Conservation (phyloP, 1,140 invertebrate species). For the Anastrepha obliqua region DNA sequence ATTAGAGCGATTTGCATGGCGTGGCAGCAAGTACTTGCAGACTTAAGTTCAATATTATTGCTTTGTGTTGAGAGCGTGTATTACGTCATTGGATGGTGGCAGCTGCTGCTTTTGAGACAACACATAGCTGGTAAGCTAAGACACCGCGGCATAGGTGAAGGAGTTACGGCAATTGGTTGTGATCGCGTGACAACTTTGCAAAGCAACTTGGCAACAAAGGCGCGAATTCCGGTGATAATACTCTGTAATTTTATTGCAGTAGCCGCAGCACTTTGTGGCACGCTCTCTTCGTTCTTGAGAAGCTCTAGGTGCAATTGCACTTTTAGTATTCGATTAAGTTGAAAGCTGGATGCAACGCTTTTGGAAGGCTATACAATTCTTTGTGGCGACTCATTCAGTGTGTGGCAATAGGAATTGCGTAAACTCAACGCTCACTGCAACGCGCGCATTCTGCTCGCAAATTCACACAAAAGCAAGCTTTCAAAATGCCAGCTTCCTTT, state of each 20-base stretch:
- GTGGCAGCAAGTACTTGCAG: conserved; percentile 7
- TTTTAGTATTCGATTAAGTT: too few relatives aligned
- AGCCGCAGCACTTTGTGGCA: conserved; percentile 10
- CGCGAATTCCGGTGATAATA: background rate
- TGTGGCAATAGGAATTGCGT: background rate
- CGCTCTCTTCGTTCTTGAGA: background rate
- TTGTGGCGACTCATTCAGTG: too few relatives aligned
- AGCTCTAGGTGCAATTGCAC: too few relatives aligned
- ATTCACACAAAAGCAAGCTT: background rate
- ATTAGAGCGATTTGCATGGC: conserved; percentile 46
- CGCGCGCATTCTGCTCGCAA: background rate
- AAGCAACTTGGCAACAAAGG: background rate
- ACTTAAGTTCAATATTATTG: conserved; percentile 5
- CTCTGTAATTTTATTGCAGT: background rate
- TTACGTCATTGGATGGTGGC: background rate
- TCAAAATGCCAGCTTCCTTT: too few relatives aligned
- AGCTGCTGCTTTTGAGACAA: background rate
- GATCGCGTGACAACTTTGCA: conserved; percentile 2
- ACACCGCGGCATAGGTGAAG: background rate
- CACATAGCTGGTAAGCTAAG: background rate
- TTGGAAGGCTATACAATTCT: too few relatives aligned
- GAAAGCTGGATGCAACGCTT: too few relatives aligned
- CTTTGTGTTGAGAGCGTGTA: background rate
- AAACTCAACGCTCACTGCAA: background rate
- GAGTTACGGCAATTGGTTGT: background rate